Base-by-base conservation (phyloP, 2,888 invertebrate species). In the Phyllotreta striolata region DNA sequence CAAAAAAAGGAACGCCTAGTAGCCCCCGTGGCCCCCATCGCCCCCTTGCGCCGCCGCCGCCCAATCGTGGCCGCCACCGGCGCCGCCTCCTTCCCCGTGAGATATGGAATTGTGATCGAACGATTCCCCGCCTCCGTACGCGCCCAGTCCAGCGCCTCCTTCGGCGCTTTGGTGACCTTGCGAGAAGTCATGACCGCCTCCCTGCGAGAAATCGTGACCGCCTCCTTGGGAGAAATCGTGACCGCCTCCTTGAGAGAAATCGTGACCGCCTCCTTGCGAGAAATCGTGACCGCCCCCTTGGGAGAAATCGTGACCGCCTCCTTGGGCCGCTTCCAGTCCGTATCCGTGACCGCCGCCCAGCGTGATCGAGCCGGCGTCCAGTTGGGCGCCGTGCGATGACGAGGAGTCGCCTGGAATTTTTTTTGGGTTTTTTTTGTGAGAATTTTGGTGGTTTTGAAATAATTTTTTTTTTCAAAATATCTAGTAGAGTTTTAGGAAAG, bases 241-340 rank as follows among this genome's bases (percentile, higher is more conserved):
- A 9, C 72, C 72, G 49, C 72, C 72, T 0, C 55, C 62, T 5
- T 55, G 51, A 7, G 34, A 43, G 8, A 66, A 49, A 51, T 61
- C 55, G 47, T 56, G 56, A 24, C 57, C 64, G n/a, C 62, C 62
- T n/a, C 55, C 61, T 46, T 55, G 41, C 10, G 66, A 63, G 39
- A 70, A 70, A 49, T 74, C 72, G 44, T 72, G 73, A 9, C 72
- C 72, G 49, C 72, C 72, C 2, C 24, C 24, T 57, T 61, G 66
- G 69, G 54, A 55, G 44, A 63, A 69, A 61, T 54, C 71, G 64
- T 46, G 70, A 24, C 66, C 67, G n/a, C 84, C 6, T 77, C 82
- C 6, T 73, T 82, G 1, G 81, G 81, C 72, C 73, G 80, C 10
- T 77, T 84, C 70, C 51, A 59, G 4, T 3, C 24, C 24, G 4